These are phyloP conservation scores for Ichneumoninae sp. DNA, from an alignment of 2,888 invertebrate species.

Conservation along the genomic window DNA sequence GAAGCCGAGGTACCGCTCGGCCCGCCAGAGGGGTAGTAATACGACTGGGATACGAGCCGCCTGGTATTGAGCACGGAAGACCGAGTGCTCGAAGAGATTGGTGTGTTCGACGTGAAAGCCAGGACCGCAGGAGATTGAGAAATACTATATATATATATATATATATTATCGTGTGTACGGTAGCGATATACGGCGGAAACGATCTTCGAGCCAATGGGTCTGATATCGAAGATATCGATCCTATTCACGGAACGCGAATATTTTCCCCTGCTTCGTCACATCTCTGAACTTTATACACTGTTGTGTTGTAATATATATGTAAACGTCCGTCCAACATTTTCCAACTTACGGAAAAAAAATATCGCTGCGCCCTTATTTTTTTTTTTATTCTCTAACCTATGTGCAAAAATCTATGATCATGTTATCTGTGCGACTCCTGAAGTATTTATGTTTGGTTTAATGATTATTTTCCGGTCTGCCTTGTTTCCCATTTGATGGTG, in stretches of 20 bases:
- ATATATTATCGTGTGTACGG: slow-evolving; percentile 10
- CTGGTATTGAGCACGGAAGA: slow-evolving; percentile 67
- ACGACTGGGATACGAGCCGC: slow-evolving; percentile 60
- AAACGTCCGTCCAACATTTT: too few species aligned
- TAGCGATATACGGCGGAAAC: slow-evolving; percentile 55
- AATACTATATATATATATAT: slow-evolving; percentile 28
- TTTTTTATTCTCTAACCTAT: too few species aligned
- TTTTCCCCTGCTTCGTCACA: slow-evolving; percentile 17
- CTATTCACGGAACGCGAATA: slow-evolving; percentile 23
- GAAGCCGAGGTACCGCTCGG: not conserved
- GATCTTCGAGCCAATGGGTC: slow-evolving; percentile 49
- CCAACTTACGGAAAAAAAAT: too few species aligned
- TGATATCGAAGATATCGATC: slow-evolving; percentile 54
- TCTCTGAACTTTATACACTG: not conserved
- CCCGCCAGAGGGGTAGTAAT: slow-evolving; percentile 57
- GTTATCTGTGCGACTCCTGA: too few species aligned
- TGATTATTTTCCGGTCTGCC: not conserved
- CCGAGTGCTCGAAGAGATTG: slow-evolving; percentile 67
- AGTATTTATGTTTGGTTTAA: not conserved
- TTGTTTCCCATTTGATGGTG: not conserved
- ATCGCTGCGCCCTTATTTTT: too few species aligned
- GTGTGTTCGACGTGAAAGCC: slow-evolving; percentile 63
- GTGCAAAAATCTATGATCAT: too few species aligned
- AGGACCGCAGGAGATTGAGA: slow-evolving; percentile 53
- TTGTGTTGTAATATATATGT: not conserved